phyloP scores from a whole-genome alignment of 2,113 vertebrate genomes.

The Jacana jacana region DNA sequence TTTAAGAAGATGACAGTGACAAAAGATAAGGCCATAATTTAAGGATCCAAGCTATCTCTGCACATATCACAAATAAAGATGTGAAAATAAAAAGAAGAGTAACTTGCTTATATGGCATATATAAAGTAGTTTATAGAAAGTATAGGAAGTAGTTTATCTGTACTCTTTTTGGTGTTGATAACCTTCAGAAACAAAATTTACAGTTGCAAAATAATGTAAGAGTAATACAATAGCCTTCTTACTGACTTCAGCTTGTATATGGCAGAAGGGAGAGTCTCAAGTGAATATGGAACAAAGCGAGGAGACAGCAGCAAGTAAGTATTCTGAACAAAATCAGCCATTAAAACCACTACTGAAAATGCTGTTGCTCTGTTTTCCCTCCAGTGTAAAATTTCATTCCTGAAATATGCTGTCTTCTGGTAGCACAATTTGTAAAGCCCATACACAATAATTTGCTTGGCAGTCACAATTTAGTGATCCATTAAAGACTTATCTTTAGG shows the following conservation, averaged over 20 bases:
- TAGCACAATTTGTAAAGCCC: slow-evolving; percentile 3
- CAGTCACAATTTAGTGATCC: slow-evolving; percentile 29
- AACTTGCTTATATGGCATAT: background rate
- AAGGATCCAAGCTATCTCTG: background rate
- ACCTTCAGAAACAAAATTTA: background rate
- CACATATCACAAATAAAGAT: background rate
- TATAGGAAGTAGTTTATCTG: background rate
- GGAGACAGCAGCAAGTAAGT: background rate
- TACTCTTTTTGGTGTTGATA: background rate
- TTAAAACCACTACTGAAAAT: background rate
- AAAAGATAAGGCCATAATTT: background rate
- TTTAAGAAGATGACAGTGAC: background rate
- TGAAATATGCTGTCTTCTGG: background rate
- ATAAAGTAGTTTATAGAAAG: too few relatives aligned
- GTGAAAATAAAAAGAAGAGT: background rate
- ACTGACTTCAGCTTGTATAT: background rate
- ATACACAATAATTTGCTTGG: slow-evolving; percentile 22
- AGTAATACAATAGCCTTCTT: background rate
- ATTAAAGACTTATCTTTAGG: slow-evolving; percentile 55
- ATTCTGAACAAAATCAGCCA: background rate
- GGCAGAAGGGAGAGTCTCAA: background rate
- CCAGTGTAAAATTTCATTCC: background rate
- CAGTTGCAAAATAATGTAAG: background rate
- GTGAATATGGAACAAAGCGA: background rate
- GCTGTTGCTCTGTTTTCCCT: background rate